Base-by-base conservation (phyloP, 2,797 vertebrate genomes). In the Etheostoma nigrum region DNA sequence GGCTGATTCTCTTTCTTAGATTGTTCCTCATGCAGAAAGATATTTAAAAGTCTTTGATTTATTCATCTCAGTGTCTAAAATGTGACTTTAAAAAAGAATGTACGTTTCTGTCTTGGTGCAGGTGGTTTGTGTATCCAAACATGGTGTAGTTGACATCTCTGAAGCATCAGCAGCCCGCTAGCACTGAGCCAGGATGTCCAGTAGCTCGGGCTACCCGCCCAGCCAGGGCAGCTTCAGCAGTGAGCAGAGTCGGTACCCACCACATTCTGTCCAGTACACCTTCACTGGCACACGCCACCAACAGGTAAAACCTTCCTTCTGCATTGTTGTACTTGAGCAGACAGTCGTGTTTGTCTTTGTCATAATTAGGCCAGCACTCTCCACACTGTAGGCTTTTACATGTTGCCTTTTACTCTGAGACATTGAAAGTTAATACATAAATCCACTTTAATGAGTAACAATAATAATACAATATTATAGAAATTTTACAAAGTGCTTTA, bases 211-310 rank as follows among this genome's bases (percentile, higher is more conserved):
- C 93, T 99, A 98, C 92, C 96, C 98, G 94, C 94, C 96, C 84
- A 97, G 95, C 91, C 98, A 99, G 96, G 98, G 98, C 95, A 96
- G 96, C 86, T 99, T 98, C 95, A 97, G 97, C 95, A 94, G 96
- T 67, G 98, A 99, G 87, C 97, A 98, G 94, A 96, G 94, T 90
- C 96, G 98, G 30, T 99, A 97, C 70, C 96, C 97, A 49, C 74
- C 96, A 25, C 98, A 99, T 86, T 97, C 97, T 85, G 97, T 98
- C 88, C 97, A 98, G 93, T 98, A 98, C 88, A 96, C 96, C 77
- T 99, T 99, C 92, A 93, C 95, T 45, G 90, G 94, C 76, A 83
- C 93, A 47, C 96, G 98, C 13, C 97, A 99, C 92, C 97, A 97
- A 79, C 95, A 96, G 97, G 98, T 98, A 95, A 94, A 93, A 49